Base-by-base conservation (phyloP, 2,888 invertebrate species). In the Plebejus melissa region DNA sequence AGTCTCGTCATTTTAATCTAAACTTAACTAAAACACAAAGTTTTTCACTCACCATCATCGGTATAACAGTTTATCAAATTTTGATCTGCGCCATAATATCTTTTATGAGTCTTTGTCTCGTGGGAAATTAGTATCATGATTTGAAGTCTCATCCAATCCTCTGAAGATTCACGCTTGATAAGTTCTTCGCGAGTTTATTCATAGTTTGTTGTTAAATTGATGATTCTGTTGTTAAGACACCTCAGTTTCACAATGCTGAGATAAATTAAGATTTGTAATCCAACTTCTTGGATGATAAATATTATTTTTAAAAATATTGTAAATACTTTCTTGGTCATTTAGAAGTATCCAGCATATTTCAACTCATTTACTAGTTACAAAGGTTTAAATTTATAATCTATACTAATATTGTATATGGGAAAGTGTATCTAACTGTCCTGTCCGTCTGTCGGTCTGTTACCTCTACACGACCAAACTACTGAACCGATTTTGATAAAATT, bases 151-250 rank as follows among this genome's bases (percentile, higher is more conserved):
- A 41, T 69, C 22, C 38, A 70, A 70, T 70, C 70, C 70, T 70
- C 70, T 2, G 41, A 70, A 41, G 70, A 70, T 70, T 22, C 70
- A 70, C 70, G 70, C 70, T 70, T 70, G 70, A 70, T 70, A 70
- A 70, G 38, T 41, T 70, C 11, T 70, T 70, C 4, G 9, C n/a
- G 41, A 70, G 70, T 38, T 38, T 38, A 70, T 41, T 41, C 70
- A 70, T 70, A 69, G 69, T 69, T 36, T 69, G 28, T 36, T 5
- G 13, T 28, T 32, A 13, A 65, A 58, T 22, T 58, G 58, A 58
- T 58, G 58, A 58, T 22, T 6, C 7, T n/a, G 22, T 58, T 58
- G 58, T 58, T 22, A 54, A 4, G 50, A 50, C 4, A 16, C 54
- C 16, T 54, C 54, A 16, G 54, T 0, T 54, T 54, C 3, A 54